Evolutionary conservation across 2,797 vertebrate species (phyloP), one percentile per base, ranked within the genome.

Genomic region (Neosilurus hyrtlii): DNA sequence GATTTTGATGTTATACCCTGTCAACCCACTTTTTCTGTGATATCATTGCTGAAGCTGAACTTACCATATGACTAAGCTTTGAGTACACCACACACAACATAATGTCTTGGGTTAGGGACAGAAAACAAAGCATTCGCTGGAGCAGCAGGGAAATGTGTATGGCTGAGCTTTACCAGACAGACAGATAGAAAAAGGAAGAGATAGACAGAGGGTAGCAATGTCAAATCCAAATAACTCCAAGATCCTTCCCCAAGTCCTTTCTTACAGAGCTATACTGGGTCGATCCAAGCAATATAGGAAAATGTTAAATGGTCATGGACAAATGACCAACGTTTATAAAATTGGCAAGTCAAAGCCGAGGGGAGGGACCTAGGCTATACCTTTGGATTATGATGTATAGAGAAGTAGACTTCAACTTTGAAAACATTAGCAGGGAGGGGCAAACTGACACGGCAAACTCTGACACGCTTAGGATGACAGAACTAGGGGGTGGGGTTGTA

Each of bases 121-220:
- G 89, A 93, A 91, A 93, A 90, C 92, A 63, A 89, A 91, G 89
- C 88, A 91, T 85, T 87, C 89, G 18, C 92, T 90, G 89, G 81
- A 75, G 76, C 63, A 85, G 83, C 79, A 82, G 84, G 59, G 77
- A 78, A 86, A 77, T 59, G 82, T 81, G 82, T 77, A 76, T 77
- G 56, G 82, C 84, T 43, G 74, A 85, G 78, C 51, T 81, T 52
- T 83, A 85, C 59, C 84, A 81, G 81, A 88, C 82, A 86, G 70
- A 86, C 75, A 77, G 52, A 79, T 24, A 80, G 52, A 68, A 75
- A 82, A 65, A 90, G 88, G 89, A 89, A 87, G 82, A 89, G 81
- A 84, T 59, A 86, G 78, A 73, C 82, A 82, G 16, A 82, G 78
- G 83, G 83, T 49, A 80, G 57, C 68, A 20, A 62, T 74, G 63